phyloP scores from a whole-genome alignment of 2,113 vertebrate genomes.

The Malurus elegans region DNA sequence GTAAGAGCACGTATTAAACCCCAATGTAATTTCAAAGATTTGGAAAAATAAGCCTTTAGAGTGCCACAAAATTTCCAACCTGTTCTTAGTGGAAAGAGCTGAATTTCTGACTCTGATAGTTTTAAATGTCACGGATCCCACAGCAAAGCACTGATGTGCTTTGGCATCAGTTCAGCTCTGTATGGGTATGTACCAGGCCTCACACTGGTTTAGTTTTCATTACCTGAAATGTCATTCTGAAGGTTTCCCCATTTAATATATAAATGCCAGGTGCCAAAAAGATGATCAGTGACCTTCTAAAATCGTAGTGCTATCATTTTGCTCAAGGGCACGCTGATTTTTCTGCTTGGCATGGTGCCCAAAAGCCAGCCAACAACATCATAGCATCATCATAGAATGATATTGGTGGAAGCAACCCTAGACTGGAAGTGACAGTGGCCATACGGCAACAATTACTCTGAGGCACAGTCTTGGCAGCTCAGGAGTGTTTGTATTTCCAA shows the following conservation, averaged over 20 bases:
- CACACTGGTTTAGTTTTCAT: neutral
- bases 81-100: neutral
- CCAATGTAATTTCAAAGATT: neutral
- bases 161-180: neutral
- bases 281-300: conserved; percentile 37
- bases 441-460: neutral
- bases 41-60: neutral
- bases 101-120: neutral
- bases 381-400: neutral
- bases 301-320: neutral
- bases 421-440: neutral
- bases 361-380: neutral
- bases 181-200: neutral
- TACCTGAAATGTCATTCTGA: conserved; percentile 26
- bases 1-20: neutral
- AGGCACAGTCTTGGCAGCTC: neutral
- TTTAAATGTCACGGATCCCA: conserved; percentile 25
- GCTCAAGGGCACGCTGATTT: neutral
- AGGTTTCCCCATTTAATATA: neutral
- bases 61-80: neutral
- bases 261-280: conserved; percentile 42
- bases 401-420: neutral
- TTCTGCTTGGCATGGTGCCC: neutral
- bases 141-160: neutral
- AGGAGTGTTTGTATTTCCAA: neutral